Evolutionary conservation across 2,888 invertebrate species (phyloP).

Genomic region (Abscondita cerata): DNA sequence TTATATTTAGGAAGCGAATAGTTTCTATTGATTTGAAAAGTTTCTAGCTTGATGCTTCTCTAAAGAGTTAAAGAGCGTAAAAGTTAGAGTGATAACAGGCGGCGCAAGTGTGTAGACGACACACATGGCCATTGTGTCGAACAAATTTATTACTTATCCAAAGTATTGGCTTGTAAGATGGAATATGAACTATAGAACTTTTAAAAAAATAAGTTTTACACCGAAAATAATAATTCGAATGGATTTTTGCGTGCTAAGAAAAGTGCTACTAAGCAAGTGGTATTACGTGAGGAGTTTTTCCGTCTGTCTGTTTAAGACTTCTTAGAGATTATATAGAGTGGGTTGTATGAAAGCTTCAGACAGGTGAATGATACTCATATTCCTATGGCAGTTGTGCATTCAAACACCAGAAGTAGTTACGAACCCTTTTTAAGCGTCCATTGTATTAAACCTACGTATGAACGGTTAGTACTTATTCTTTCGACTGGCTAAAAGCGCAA

Average conservation of each 20-base stretch:
- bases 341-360: constrained; percentile 43
- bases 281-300: constrained; percentile 37
- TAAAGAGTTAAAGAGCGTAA: constrained; percentile 57
- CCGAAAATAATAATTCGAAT: too few relatives aligned
- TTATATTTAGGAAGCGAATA: constrained; percentile 35
- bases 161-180: constrained; percentile 28
- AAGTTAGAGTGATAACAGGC: constrained; percentile 55
- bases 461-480: too few relatives aligned
- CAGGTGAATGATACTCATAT: constrained; percentile 39
- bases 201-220: neutral
- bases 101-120: constrained; percentile 44
- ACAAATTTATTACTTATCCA: constrained; percentile 49
- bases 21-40: constrained; percentile 56
- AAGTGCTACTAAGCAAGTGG: constrained; percentile 26
- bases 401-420: constrained; percentile 38
- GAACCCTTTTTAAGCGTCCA: constrained; percentile 9
- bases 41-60: constrained; percentile 56
- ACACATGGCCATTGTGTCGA: constrained; percentile 50
- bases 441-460: neutral
- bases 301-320: constrained; percentile 35
- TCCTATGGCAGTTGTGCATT: constrained; percentile 45
- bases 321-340: constrained; percentile 49
- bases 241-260: constrained; percentile 5
- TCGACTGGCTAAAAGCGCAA: too few relatives aligned
- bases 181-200: constrained; percentile 14